Evolutionary conservation across 2,888 invertebrate genomes (phyloP).

Genomic region (Ligdia adustata): DNA sequence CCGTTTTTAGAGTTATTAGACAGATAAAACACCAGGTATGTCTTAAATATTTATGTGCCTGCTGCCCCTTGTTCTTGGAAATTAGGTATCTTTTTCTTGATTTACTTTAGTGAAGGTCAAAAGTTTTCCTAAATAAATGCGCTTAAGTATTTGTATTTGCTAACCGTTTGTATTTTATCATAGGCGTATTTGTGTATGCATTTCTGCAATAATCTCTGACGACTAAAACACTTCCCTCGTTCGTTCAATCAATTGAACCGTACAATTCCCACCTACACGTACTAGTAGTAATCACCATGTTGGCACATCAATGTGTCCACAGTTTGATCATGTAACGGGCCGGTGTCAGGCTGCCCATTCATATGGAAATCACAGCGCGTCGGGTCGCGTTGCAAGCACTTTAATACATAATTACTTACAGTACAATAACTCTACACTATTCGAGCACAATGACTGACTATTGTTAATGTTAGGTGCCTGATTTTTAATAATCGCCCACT

Average conservation of each 20-base stretch:
- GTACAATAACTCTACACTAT: constrained; percentile 54
- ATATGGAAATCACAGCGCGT: constrained; percentile 57
- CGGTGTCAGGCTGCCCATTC: constrained; percentile 57
- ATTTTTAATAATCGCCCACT: constrained; percentile 39
- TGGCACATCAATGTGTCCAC: constrained; percentile 27
- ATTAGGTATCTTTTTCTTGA: constrained; percentile 16
- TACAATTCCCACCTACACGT: constrained; percentile 6
- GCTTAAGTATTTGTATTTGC: too few relatives aligned
- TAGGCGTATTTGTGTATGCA: too few relatives aligned
- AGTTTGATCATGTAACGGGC: constrained; percentile 61
- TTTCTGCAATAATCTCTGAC: too few relatives aligned
- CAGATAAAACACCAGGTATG: constrained; percentile 29
- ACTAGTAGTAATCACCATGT: constrained; percentile 23
- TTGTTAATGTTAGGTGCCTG: constrained; percentile 41
- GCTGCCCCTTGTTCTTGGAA: constrained; percentile 27
- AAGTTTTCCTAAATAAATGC: constrained; percentile 14
- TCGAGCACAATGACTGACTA: constrained; percentile 44
- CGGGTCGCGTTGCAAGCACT: constrained; percentile 57
- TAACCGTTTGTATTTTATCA: too few relatives aligned
- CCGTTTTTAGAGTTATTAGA: constrained; percentile 29
- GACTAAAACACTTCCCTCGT: too few relatives aligned
- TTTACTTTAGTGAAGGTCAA: constrained; percentile 1
- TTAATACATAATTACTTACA: constrained; percentile 58
- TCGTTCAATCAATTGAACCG: too few relatives aligned
- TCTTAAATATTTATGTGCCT: constrained; percentile 23